Evolutionary conservation across 2,113 vertebrate species (phyloP), one percentile per base, ranked within the genome.

Genomic region (Elanoides forficatus): DNA sequence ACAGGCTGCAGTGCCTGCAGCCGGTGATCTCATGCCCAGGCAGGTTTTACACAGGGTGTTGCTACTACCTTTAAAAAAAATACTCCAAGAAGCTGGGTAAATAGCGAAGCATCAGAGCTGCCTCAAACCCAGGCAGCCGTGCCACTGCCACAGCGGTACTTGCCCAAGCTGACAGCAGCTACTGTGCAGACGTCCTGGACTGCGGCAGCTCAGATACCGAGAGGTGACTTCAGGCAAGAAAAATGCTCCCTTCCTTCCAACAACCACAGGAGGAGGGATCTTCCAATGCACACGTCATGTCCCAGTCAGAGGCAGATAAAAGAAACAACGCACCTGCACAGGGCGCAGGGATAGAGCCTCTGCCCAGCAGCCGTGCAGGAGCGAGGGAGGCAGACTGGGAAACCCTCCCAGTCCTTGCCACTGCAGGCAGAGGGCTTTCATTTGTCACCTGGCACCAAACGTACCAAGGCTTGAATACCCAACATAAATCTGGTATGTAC

Each of bases 191-290:
- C 3, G 0, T 32, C 53, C 91, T 78, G 53, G 53, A 65, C 63
- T 25, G n/a, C 0, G 0, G 60, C 71, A 81, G 36, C 88, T 62
- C 2, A 0, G 32, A 45, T 29, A 29, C 6, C 0, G 5, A 74
- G 68, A 59, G 78, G 29, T 88, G 96, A 97, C 76, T 56, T 91
- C 89, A 96, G 70, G 48, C 34, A 1, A 94, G 45, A 95, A 95
- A 60, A 97, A 96, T 87, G 71, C 83, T 95, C 70, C 47, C 45
- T 79, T 52, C 56, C 88, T 89, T 95, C 95, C 91, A 94, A 27
- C 40, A 92, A 13, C 79, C 88, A 40, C 82, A 78, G 81, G 40
- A 91, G 92, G 45, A 90, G 79, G 59, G 63, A 92, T 88, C 82
- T 90, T 59, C 82, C 1, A 0, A 81, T 27, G 27, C 27, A 53